Evolutionary conservation across 2,888 invertebrate species (phyloP).

Genomic region (Euplagia quadripunctaria): DNA sequence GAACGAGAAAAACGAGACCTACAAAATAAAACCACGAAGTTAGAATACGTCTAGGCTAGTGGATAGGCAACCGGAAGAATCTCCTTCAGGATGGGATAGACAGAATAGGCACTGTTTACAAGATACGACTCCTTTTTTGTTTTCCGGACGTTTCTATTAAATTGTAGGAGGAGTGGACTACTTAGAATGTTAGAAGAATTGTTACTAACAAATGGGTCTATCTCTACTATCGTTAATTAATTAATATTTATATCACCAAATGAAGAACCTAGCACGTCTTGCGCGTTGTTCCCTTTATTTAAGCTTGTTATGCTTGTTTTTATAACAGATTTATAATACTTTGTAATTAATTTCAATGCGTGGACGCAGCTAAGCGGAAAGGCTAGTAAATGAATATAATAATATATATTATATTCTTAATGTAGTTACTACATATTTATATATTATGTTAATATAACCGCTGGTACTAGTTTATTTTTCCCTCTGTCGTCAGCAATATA

Average conservation of each 20-base stretch:
- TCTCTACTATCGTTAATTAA: background rate
- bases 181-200: background rate
- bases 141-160: background rate
- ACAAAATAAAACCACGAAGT: no score
- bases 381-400: constrained; percentile 2
- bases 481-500: background rate
- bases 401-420: no score
- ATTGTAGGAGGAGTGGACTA: background rate
- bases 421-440: constrained; percentile 5
- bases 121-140: background rate
- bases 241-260: background rate
- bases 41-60: no score
- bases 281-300: background rate
- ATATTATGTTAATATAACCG: constrained; percentile 3
- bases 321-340: background rate
- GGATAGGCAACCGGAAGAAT: background rate
- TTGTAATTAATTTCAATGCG: background rate
- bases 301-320: background rate
- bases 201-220: background rate
- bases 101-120: no score
- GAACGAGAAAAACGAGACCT: no score
- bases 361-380: constrained; percentile 3
- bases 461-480: constrained; percentile 1
- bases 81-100: background rate
- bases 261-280: background rate